Evolutionary conservation across 2,888 invertebrate genomes (phyloP), one percentile per base, ranked within the genome.

Genomic region (Unio delphinus): DNA sequence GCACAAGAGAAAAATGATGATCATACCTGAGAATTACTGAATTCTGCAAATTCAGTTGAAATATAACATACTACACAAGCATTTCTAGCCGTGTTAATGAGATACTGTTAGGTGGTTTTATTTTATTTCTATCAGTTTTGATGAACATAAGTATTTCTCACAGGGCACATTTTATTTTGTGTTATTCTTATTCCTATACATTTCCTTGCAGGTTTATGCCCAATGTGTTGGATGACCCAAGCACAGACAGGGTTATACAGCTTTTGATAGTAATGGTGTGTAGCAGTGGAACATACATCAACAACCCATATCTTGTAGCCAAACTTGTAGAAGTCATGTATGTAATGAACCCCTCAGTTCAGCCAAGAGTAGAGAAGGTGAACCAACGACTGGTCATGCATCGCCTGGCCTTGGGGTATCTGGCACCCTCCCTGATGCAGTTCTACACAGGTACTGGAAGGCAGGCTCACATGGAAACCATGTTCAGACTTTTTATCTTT

Each of bases 221-320:
- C 0, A 69, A 75, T n/a, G 77, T 86, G 20, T 67, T 86, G 55
- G 80, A 78, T 55, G 86, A 87, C 68, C 79, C 81, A 20, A 76
- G 81, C 64, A 81, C 85, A 34, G 74, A 81, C n/a, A 80, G 82
- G 20, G 92, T 98, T 76, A 93, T 97, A 75, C 94, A 95, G 55
- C 96, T 97, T 94, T 91, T 99, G 55, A 91, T 99, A 61, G 94
- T 95, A 73, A 94, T 97, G 83, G 94, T 98, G 70, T 98, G 98
- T 91, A 98, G 97, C 91, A 94, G 95, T 76, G 95, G 96, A 20
- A 94, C 95, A 86, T 95, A 95, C 90, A 94, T 99, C 88, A 95
- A 95, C 89, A 99, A 99, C 92, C 99, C 99, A 0, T 99, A 99
- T 90, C 93, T 99, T 75, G 95, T 96, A 77, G 98, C 99, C 80